These are phyloP conservation scores for Aplysina aerophoba DNA, from an alignment of 37 sponge, comb jelly and placozoan species.

Conservation along the genomic window DNA sequence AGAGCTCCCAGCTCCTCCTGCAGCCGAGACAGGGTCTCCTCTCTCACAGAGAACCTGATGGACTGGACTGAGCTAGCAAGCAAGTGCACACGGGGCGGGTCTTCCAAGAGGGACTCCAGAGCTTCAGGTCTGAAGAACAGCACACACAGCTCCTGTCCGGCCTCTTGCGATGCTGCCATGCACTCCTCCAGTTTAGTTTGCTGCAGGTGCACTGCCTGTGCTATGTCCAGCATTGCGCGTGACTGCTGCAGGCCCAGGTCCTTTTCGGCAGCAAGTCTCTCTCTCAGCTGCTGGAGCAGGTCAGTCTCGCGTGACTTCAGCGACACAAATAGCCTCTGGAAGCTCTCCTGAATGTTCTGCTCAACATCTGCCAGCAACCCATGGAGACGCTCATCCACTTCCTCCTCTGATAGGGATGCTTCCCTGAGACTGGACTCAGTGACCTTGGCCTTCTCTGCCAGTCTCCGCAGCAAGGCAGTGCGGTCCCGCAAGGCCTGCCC, in stretches of 20 bases:
- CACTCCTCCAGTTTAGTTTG: not conserved
- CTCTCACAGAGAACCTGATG: slow-evolving; percentile 6
- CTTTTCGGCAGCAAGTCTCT: not conserved
- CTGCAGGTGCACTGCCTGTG: not conserved
- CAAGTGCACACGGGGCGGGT: not conserved
- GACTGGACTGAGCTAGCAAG: not conserved
- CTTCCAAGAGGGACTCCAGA: not conserved
- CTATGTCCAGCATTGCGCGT: not conserved
- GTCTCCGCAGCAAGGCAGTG: no score
- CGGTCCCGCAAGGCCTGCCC: no score
- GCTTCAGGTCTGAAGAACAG: not conserved
- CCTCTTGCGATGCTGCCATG: not conserved
- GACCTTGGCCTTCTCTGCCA: no score
- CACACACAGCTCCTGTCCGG: not conserved
- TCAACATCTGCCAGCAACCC: no score
- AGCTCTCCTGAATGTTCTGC: no score
- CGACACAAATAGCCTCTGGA: no score
- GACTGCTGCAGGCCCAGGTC: not conserved
- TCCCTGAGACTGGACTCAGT: no score
- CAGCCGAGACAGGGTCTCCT: not conserved
- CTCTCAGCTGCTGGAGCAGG: not conserved
- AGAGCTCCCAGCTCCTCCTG: not conserved
- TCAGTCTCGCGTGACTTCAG: no score
- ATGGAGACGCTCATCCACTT: no score
- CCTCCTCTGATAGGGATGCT: no score